Base-by-base conservation (phyloP, 2,797 vertebrate genomes). In the Sebastes aleutianus region DNA sequence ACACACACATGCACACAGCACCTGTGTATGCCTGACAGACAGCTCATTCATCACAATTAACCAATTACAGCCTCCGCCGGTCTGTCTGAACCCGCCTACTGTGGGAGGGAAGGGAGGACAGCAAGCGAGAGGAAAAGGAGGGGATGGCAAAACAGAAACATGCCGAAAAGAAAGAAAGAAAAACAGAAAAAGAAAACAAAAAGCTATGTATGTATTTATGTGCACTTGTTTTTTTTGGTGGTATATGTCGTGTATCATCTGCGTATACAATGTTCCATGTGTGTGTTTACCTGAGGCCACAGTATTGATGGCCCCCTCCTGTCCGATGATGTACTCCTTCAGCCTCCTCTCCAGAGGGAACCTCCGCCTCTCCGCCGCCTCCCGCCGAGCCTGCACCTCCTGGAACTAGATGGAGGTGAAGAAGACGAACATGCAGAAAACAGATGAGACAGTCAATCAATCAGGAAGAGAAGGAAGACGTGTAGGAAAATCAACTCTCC, bases 281-380 rank as follows among this genome's bases (percentile, higher is more conserved):
- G 31, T 66, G 67, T 79, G 72, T 84, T 74, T 94, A 98, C 98
- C 98, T 90, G 98, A 97, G 63, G 97, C 98, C 71, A 99, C 98
- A 0, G 96, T 98, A 56, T 97, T 96, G 29, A 99, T 99, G 78
- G 98, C 97, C 1, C 95, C 97, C 94, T 99, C 98, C 91, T 99
- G 98, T 4, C 98, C 98, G 1, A 99, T 97, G 92, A 99, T 99
- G 87, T 99, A 96, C 80, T 99, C 98, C 83, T 95, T 97, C 34
- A 99, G 96, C 54, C 98, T 95, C 79, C 96, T 96, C 92, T 99
- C 98, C 87, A 99, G 94, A 0, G 98, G 98, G 68, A 99, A 99
- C 67, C 96, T 93, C 63, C 98, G 96, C 61, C 98, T 96, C 73
- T 99, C 97, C 84, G 97, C 97, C 0, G 96, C 85, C 79, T 99